Evolutionary conservation across 2,888 invertebrate species (phyloP).

Genomic region (Cylloceria caligata): DNA sequence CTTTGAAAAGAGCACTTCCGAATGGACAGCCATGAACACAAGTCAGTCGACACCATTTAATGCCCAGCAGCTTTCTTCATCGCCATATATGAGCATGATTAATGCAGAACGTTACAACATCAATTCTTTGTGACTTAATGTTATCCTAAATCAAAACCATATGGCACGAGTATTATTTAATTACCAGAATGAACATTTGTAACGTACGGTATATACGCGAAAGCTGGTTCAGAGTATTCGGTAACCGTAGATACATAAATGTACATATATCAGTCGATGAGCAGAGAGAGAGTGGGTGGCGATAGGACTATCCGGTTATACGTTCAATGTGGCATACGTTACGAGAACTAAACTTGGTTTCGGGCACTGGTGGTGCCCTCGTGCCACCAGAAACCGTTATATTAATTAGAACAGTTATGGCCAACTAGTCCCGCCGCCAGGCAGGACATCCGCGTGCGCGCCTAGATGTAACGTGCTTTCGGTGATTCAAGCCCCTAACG

Average conservation of each 20-base stretch:
- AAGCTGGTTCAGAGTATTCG: not conserved
- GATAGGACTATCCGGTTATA: conserved; percentile 62
- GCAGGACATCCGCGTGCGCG: conserved; percentile 36
- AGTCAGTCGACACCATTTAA: too few relatives aligned
- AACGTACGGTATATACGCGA: not conserved
- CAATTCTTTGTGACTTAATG: not conserved
- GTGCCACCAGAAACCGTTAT: conserved; percentile 77
- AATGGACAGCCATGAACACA: too few relatives aligned
- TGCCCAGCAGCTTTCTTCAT: too few relatives aligned
- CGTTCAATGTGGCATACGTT: conserved; percentile 61
- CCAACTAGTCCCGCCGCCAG: conserved; percentile 73
- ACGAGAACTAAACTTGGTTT: conserved; percentile 62
- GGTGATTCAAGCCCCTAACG: conserved; percentile 82
- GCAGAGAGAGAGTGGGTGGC: conserved; percentile 49
- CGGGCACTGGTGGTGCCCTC: conserved; percentile 1
- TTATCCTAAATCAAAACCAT: not conserved
- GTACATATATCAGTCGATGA: conserved; percentile 59
- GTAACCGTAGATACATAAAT: conserved; percentile 50
- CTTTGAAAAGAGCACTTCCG: too few relatives aligned
- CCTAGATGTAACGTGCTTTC: conserved; percentile 78
- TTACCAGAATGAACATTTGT: conserved; percentile 6
- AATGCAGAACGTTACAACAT: not conserved
- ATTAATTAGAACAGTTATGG: conserved; percentile 83
- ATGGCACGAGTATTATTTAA: not conserved
- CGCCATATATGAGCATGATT: not conserved